Base-by-base conservation (phyloP, 2,113 vertebrate genomes). In the Colaptes auratus region DNA sequence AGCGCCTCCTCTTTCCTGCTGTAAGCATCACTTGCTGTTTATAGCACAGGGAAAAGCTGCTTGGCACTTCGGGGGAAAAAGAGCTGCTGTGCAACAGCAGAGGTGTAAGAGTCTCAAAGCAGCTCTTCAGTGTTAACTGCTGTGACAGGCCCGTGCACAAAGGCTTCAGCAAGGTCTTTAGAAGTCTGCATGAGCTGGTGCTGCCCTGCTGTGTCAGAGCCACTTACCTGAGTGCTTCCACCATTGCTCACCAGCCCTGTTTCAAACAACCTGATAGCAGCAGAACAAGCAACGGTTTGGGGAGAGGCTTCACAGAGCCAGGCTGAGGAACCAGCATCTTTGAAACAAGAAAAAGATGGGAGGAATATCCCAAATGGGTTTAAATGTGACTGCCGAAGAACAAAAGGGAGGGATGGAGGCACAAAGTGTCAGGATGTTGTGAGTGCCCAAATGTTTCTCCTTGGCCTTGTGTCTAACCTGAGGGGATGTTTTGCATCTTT, bases 1-100 rank as follows among this genome's bases (percentile, higher is more conserved):
- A 71, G 53, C 74, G 64, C 33, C 36, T 91, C 1, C 30, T 88
- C 48, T 35, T 80, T 7, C 30, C 86, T 89, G 73, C 55, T 67
- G 90, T 66, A 86, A 88, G 82, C 55, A 23, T 76, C 72, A 36
- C 56, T 25, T 80, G 11, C 91, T 77, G 66, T 92, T 96, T 70
- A 60, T 63, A 73, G 82, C 75, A 33, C 70, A 76, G 56, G 87
- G 56, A 89, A 90, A 92, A 82, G 64, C 59, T 56, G 24, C 65
- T 35, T 1, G 8, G 46, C 18, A 18, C 92, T 72, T 61, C 15
- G 27, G 67, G 85, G 89, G 89, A 79, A 60, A 81, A 74, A 88
- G 75, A 77, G 60, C 61, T 89, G 53, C 71, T 69, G 42, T 60
- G 33, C 33, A 35, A 30, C 82, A 53, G 17, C 1, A 60, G 77